Evolutionary conservation across 2,113 vertebrate genomes (phyloP), one percentile per base, ranked within the genome.

Genomic region (Pristiophorus japonicus): DNA sequence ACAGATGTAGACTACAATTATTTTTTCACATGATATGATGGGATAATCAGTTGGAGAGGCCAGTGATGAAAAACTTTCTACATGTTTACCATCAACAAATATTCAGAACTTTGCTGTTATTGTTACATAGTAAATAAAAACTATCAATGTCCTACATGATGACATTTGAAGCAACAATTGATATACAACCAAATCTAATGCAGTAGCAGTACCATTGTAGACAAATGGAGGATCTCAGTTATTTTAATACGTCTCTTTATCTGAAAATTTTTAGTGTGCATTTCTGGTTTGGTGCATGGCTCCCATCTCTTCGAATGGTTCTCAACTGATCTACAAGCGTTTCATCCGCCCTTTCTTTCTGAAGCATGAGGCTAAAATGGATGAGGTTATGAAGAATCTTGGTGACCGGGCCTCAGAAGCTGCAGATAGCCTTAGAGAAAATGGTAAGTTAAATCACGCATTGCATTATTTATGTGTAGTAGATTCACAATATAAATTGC

Each of bases 281-380:
- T 99, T 99, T 97, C 96, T 99, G 97, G 84, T 99, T 95, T 99
- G 99, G 99, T 99, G 99, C 97, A 99, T 99, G 99, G 98, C 98
- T 70, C 98, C 98, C 0, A 99, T 98, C 70, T 97, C 98, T 3
- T 97, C 98, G 0, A 99, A 99, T 0, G 99, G 99, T 20, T 98
- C 99, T 0, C 96, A 98, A 38, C 96, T 97, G 87, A 98, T 99
- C 95, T 99, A 99, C 96, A 96, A 90, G 24, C 98, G 98, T 94
- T 95, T 99, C 96, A 98, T 99, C 95, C 98, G 98, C 1, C 99
- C 99, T 4, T 95, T 99, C 96, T 99, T 99, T 97, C 96, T 99
- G 96, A 99, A 98, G 97, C 98, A 99, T 0, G 97, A 99, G 96
- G 97, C 96, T 93, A 98, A 97, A 96, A 97, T 99, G 0, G 99